Evolutionary conservation across 2,113 vertebrate species (phyloP).

Genomic region (Coreoperca whiteheadi): DNA sequence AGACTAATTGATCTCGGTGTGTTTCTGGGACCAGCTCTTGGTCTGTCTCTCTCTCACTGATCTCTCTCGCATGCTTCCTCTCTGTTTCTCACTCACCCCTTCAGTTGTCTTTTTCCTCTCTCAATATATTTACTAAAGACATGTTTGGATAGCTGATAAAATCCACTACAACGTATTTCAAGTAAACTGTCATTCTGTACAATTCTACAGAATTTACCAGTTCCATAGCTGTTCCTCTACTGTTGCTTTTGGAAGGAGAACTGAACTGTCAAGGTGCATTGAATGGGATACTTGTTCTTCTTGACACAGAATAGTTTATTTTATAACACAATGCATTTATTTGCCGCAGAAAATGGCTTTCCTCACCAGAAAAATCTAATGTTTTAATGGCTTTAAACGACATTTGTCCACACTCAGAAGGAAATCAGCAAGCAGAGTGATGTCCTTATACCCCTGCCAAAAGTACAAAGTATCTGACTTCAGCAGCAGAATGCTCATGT

Average conservation of each 20-base stretch:
- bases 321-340: neutral
- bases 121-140: slow-evolving; percentile 14
- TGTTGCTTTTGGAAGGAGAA: neutral
- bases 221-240: slow-evolving; percentile 17
- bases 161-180: neutral
- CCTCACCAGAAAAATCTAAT: neutral
- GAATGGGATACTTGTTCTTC: neutral
- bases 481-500: neutral
- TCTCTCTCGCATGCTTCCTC: neutral
- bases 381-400: neutral
- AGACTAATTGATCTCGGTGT: slow-evolving; percentile 79
- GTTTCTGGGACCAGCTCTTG: slow-evolving; percentile 60
- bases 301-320: neutral
- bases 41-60: slow-evolving; percentile 13
- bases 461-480: neutral
- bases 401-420: neutral
- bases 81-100: slow-evolving; percentile 13
- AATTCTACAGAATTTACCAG: neutral
- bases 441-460: neutral
- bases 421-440: neutral
- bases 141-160: slow-evolving; percentile 13
- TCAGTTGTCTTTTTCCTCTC: neutral
- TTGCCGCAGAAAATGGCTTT: neutral
- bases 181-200: neutral
- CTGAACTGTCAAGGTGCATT: neutral